Evolutionary conservation across 2,113 vertebrate species (phyloP).

Genomic region (Phalacrocorax brasilianus): DNA sequence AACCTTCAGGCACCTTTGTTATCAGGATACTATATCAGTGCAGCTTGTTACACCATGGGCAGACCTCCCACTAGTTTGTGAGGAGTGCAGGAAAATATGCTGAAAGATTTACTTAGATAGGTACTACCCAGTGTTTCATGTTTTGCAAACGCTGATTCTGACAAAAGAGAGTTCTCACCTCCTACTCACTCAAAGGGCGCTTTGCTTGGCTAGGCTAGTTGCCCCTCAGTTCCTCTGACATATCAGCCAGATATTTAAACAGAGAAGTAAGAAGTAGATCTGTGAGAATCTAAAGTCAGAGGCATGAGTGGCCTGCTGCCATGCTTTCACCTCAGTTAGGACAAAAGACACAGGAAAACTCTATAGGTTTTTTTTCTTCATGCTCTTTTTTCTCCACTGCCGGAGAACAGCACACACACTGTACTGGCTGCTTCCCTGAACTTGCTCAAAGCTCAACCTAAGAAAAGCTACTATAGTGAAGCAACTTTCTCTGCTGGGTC

Average conservation of each 20-base stretch:
- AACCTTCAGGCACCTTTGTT: background rate
- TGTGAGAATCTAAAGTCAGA: too few species aligned
- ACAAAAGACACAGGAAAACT: background rate
- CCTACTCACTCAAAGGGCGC: background rate
- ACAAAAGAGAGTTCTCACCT: background rate
- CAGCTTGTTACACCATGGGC: background rate
- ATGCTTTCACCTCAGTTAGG: background rate
- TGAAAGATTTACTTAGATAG: background rate
- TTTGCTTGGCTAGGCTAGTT: background rate
- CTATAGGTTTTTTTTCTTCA: background rate
- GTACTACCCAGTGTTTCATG: background rate
- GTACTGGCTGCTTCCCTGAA: background rate
- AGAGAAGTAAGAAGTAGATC: background rate
- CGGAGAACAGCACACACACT: background rate
- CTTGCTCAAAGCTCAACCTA: background rate
- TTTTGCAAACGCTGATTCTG: background rate
- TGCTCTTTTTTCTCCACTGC: background rate
- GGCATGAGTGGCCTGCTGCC: background rate
- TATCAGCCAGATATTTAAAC: background rate
- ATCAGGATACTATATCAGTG: background rate
- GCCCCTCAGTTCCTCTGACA: background rate
- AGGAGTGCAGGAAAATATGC: background rate
- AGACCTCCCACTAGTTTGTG: background rate
- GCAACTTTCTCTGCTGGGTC: background rate
- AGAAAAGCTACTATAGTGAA: background rate